Evolutionary conservation across 2,888 invertebrate species (phyloP), one percentile per base, ranked within the genome.

Genomic region (Thelaira solivaga): DNA sequence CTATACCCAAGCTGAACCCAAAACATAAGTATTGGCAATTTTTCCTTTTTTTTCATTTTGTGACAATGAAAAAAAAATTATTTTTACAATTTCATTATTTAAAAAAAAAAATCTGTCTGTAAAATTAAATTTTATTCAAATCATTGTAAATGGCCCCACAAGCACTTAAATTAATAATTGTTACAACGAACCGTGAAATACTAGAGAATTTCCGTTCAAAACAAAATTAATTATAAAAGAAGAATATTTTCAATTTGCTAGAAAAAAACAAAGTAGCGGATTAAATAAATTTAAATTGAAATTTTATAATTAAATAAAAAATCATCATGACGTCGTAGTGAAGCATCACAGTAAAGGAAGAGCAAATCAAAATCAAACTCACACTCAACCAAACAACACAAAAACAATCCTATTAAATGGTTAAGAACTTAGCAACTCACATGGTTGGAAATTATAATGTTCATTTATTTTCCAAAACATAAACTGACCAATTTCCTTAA

Each of bases 171-270:
- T 71, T 71, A 51, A 65, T 59, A 71, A 71, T 61, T 76, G 51
- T 31, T 36, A 13, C 51, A 76, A 57, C 64, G 64, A 71, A 36
- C 59, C 65, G 53, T 76, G 53, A 65, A 65, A 76, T 76, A 76
- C 71, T 47, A 26, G n/a, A n/a, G 34, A 64, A 65, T 65, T 71
- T 76, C 71, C 59, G 24, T 34, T 24, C 16, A 22, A 41, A 18
- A 39, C 18, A 22, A 4, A 36, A 53, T 6, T 4, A 13, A 13
- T 13, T 10, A 16, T 39, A 13, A 39, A 6, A 36, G 13, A 34
- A 39, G 13, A 62, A 53, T 20, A 59, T 57, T 36, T 36, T 7
- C 10, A 5, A 13, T 26, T 3, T 26, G 22, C 2, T 29, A 22
- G 2, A 31, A 41, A 51, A 51, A 61, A 47, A 6, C 41, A 65